Percentiles rank a stretch among this genome's conserved stretches.
Conservation (phyloP, 2,797 vertebrate genomes). For the Paratrypauchen microcephalus region DNA sequence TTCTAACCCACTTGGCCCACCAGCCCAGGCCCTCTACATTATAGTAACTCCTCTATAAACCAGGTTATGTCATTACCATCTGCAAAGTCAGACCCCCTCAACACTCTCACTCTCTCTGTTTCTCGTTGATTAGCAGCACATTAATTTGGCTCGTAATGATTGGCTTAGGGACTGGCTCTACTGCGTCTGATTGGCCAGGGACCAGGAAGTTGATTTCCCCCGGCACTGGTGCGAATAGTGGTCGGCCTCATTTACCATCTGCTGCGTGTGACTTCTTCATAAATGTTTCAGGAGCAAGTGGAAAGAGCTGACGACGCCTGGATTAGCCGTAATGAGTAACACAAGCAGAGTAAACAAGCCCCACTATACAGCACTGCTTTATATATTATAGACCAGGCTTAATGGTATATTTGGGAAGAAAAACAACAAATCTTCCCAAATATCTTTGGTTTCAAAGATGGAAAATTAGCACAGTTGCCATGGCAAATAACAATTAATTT, state of each 20-base stretch:
- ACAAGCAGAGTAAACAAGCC: slow-evolving; percentile 47
- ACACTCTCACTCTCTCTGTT: slow-evolving; percentile 4
- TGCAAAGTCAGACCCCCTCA: slow-evolving; percentile 1
- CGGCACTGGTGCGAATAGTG: slow-evolving; percentile 75
- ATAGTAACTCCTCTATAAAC: neutral
- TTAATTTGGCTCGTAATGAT: slow-evolving; percentile 83
- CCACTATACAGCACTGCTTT: slow-evolving; percentile 41
- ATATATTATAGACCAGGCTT: neutral
- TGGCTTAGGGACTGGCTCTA: slow-evolving; percentile 76
- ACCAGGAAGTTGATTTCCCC: slow-evolving; percentile 82
- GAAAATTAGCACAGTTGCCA: no score
- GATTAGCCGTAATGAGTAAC: slow-evolving; percentile 73
- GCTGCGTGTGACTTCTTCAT: slow-evolving; percentile 64
- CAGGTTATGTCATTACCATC: slow-evolving; percentile 5
- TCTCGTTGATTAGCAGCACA: slow-evolving; percentile 78
- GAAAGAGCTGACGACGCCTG: slow-evolving; percentile 55
- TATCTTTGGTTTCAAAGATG: no score
- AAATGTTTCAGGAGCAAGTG: slow-evolving; percentile 60
- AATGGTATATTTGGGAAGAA: neutral
- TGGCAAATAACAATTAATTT: no score
- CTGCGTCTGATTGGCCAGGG: slow-evolving; percentile 79
- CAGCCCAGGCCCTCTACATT: neutral
- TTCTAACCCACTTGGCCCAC: neutral
- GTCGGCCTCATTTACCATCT: slow-evolving; percentile 83
- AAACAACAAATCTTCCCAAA: neutral